phyloP scores from a whole-genome alignment of 37 sponge, comb jelly and placozoan genomes.

The Eunapius fragilis region DNA sequence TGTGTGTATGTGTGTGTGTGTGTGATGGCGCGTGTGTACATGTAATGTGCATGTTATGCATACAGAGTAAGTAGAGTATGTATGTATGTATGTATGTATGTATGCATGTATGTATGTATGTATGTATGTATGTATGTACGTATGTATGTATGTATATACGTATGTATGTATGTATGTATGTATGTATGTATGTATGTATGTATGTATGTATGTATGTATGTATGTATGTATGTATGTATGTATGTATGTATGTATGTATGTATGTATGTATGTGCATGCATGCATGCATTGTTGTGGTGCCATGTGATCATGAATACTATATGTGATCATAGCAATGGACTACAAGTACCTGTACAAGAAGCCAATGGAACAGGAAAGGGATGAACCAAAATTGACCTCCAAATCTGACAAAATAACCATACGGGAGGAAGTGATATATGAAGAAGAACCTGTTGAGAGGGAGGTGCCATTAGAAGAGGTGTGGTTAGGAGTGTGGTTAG shows the following conservation, averaged over 20 bases:
- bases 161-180: too few species aligned
- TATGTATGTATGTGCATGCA: too few species aligned
- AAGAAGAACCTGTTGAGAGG: slow-evolving; percentile 53
- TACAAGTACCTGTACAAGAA: slow-evolving; percentile 47
- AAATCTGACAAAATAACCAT: slow-evolving; percentile 68
- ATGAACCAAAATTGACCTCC: slow-evolving; percentile 71
- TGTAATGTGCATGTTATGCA: slow-evolving; percentile 2
- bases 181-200: too few species aligned
- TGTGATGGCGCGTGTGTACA: slow-evolving; percentile 13
- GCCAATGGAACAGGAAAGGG: slow-evolving; percentile 64
- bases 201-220: too few species aligned
- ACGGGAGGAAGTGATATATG: slow-evolving; percentile 68
- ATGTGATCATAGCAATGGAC: too few species aligned
- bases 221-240: too few species aligned
- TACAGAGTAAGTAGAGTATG: background rate
- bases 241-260: too few species aligned
- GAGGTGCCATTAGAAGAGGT: background rate
- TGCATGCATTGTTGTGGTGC: too few species aligned
- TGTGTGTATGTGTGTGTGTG: slow-evolving; percentile 17
- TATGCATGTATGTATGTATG: background rate
- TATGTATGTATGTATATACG: background rate
- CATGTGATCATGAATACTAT: background rate
- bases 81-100: background rate
- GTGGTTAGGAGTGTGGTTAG: background rate
- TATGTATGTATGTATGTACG: background rate